Percentiles rank a stretch among this genome's conserved stretches.
phyloP scores from a whole-genome alignment of 2,888 invertebrate genomes.

The Syrista parreyssii region DNA sequence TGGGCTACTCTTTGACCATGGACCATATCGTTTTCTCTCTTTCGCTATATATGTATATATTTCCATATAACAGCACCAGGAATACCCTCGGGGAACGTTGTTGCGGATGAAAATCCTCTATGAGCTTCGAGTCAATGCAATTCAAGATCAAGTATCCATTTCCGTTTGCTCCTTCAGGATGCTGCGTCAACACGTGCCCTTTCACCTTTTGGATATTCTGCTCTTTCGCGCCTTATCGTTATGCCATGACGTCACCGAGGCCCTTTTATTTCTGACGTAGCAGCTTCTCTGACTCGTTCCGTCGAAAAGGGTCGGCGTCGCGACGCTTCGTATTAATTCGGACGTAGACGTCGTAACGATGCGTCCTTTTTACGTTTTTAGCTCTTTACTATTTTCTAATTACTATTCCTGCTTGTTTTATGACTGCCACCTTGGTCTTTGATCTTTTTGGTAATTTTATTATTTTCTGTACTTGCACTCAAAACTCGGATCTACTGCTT shows the following conservation, averaged over 20 bases:
- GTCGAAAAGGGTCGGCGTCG: neutral
- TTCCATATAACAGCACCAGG: too few species aligned
- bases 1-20: neutral
- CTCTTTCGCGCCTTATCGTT: neutral
- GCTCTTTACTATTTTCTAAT: neutral
- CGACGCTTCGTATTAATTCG: conserved; percentile 8
- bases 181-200: neutral
- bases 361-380: neutral
- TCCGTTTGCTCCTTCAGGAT: neutral
- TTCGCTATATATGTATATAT: neutral
- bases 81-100: neutral
- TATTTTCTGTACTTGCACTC: neutral
- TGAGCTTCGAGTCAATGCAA: neutral
- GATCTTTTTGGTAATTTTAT: neutral
- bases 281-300: neutral
- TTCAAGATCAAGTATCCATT: neutral
- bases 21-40: neutral
- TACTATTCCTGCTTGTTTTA: conserved; percentile 4
- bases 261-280: neutral
- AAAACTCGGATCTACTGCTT: neutral
- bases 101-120: neutral
- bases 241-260: neutral
- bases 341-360: conserved; percentile 11
- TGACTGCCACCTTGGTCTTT: neutral
- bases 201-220: neutral